phyloP scores from a whole-genome alignment of 2,113 vertebrate species.

The Uropsilus gracilis region DNA sequence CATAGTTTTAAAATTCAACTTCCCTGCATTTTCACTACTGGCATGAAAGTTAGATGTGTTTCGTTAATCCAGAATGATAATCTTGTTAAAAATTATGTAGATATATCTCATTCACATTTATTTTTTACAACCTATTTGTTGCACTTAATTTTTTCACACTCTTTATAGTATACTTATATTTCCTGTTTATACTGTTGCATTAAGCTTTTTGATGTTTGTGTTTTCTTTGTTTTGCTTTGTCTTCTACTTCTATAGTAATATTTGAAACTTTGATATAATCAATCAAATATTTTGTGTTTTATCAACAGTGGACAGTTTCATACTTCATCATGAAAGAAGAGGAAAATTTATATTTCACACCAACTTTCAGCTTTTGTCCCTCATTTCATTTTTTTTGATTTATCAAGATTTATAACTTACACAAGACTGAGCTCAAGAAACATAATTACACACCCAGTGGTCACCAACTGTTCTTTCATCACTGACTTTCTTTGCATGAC shows the following conservation, averaged over 20 bases:
- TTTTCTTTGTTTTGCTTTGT: conserved; percentile 15
- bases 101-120: conserved; percentile 19
- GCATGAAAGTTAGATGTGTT: conserved; percentile 23
- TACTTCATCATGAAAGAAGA: conserved; percentile 14
- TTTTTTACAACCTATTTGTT: background rate
- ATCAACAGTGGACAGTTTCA: conserved; percentile 8
- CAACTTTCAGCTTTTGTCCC: background rate
- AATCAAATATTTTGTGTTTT: conserved; percentile 9
- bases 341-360: background rate
- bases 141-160: background rate
- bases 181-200: background rate
- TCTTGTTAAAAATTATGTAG: conserved; percentile 2
- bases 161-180: background rate
- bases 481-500: background rate
- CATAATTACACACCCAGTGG: conserved; percentile 14
- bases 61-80: background rate
- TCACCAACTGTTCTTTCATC: background rate
- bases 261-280: conserved; percentile 42
- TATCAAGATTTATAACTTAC: conserved; percentile 11
- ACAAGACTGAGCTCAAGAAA: conserved; percentile 19
- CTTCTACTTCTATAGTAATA: conserved; percentile 32
- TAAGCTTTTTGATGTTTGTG: background rate
- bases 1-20: background rate
- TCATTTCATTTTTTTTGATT: conserved; percentile 22
- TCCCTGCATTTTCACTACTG: background rate